A percentile compares a stretch with the other conserved stretches of the same genome.
phyloP scores from a whole-genome alignment of 2,797 vertebrate genomes.

The Sebastes trivittatus region DNA sequence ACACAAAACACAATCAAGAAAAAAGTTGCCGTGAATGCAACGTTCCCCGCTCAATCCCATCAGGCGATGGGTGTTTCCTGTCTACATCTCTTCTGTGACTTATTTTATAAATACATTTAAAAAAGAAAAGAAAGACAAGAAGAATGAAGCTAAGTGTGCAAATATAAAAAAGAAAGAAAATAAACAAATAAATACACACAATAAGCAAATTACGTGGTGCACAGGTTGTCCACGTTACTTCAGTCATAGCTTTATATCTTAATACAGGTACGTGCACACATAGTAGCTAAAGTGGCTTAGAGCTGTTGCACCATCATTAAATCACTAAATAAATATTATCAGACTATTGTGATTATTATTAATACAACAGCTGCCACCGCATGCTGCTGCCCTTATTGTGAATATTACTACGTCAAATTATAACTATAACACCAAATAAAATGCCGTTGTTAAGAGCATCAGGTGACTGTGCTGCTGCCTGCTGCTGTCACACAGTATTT shows the following conservation, averaged over 20 bases:
- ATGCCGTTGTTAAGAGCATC: no score
- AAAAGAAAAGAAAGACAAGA: not conserved
- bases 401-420: no score
- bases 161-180: rapidly evolving
- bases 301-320: not conserved
- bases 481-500: no score
- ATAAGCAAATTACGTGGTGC: not conserved
- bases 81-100: not conserved
- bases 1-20: not conserved
- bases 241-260: rapidly evolving
- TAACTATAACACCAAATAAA: no score
- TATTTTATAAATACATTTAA: not conserved
- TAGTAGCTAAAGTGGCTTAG: not conserved
- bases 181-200: not conserved
- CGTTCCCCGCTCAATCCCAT: not conserved
- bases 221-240: not conserved
- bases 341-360: not conserved
- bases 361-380: not conserved
- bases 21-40: not conserved
- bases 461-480: no score
- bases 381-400: not conserved
- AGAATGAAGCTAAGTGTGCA: rapidly evolving
- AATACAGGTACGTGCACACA: not conserved
- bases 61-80: not conserved
- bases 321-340: not conserved